Percentiles rank a stretch among this genome's conserved stretches.
phyloP scores from a whole-genome alignment of 2,888 invertebrate species.

The Mimachlamys varia region DNA sequence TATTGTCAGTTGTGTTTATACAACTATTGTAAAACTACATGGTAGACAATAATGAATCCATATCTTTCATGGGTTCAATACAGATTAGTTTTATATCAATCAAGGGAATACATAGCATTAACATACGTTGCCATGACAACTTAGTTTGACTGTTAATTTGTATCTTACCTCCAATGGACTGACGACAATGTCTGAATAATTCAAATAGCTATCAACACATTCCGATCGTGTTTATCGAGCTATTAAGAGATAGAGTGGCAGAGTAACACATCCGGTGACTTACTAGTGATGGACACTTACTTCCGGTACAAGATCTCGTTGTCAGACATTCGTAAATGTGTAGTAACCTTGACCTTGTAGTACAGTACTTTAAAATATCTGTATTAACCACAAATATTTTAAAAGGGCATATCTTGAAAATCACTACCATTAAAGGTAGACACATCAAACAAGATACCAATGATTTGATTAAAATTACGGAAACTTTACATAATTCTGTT shows the following conservation, averaged over 20 bases:
- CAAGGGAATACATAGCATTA: neutral
- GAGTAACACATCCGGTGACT: conserved; percentile 18
- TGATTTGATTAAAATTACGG: too few species aligned
- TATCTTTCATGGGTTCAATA: neutral
- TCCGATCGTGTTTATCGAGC: conserved; percentile 28
- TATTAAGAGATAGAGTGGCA: neutral
- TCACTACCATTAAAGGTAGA: neutral
- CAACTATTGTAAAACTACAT: too few species aligned
- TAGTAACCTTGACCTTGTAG: conserved; percentile 14
- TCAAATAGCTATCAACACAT: neutral
- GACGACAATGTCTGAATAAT: neutral
- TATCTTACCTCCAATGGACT: neutral
- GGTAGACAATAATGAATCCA: too few species aligned
- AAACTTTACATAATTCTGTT: too few species aligned
- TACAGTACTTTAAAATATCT: neutral
- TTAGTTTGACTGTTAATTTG: neutral
- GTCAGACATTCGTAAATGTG: neutral
- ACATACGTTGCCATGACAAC: too few species aligned
- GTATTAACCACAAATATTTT: neutral
- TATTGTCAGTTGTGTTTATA: too few species aligned
- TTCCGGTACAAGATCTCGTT: neutral
- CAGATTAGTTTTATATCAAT: neutral
- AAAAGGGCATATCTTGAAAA: neutral
- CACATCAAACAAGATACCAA: neutral
- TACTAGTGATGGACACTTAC: conserved; percentile 1